Base-by-base conservation (phyloP, 2,113 vertebrate species). In the Orycteropus afer region DNA sequence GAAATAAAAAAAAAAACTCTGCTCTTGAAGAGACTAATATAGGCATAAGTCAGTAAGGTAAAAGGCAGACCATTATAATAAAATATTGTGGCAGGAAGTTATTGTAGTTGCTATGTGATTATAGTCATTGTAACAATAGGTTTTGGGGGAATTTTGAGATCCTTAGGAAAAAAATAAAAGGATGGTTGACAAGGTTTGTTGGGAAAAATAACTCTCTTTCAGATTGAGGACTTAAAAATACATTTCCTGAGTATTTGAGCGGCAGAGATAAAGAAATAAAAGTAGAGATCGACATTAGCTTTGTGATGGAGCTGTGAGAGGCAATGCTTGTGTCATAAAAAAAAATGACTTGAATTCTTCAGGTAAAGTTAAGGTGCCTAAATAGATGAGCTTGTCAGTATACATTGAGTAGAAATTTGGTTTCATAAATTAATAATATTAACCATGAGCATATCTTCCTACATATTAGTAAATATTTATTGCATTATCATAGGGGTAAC, bases 341-440 rank as follows among this genome's bases (percentile, higher is more conserved):
- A 85, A 61, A 18, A 47, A 25, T 90, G 13, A 5, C 80, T 94
- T 92, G 40, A 76, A 49, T 89, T 65, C 79, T 90, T 76, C 14
- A 40, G 29, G 7, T 94, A 55, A 73, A 59, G 0, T 40, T 47
- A 69, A 65, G 9, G 47, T 63, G 12, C 0, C 14, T 89, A 0
- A 49, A 37, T n/a, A 61, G 0, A 78, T 67, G 18, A 73, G 29
- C 79, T 1, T 59, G 8, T 86, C 10, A 17, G 2, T 81, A 84
- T 67, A 49, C 67, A 49, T 7, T 67, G 1, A 77, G 2, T 45
- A 34, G 32, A 15, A 87, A 47, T n/a, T 20, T 84, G 12, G 3
- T 9, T 94, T 95, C 11, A 61, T 51, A 71, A 89, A 61, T 93
- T 90, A 96, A 92, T 87, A 79, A 4, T 63, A 55, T 79, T 65